Percentiles rank a stretch among this genome's conserved stretches.
Evolutionary conservation across 2,113 vertebrate genomes (phyloP).

Genomic region (Microtus montanus): DNA sequence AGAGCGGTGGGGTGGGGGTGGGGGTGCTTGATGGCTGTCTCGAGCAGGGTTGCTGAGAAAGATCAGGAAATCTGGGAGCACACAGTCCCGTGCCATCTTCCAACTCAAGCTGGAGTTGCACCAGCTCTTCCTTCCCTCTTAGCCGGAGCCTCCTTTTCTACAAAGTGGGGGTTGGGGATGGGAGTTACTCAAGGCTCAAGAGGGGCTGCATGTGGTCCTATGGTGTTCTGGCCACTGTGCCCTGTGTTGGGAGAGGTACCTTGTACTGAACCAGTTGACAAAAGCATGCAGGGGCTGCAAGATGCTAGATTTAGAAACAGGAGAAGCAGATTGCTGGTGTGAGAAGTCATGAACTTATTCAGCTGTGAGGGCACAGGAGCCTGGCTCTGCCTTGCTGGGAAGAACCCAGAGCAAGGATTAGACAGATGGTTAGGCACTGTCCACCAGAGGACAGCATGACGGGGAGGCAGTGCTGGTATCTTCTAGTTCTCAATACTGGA

Average conservation of each 20-base stretch:
- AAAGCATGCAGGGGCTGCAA: fast-evolving
- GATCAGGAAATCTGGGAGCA: too few relatives aligned
- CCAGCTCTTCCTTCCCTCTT: not conserved
- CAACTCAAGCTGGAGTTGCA: not conserved
- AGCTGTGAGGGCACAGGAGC: not conserved
- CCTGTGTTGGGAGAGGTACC: not conserved
- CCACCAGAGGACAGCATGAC: fast-evolving
- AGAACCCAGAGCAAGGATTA: not conserved
- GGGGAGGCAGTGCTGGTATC: too few relatives aligned
- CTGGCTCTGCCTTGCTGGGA: not conserved
- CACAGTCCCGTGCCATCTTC: not conserved
- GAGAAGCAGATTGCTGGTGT: not conserved
- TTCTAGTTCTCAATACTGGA: not conserved
- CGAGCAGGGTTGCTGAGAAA: not conserved
- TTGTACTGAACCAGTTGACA: not conserved
- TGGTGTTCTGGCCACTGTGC: not conserved
- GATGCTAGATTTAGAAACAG: not conserved
- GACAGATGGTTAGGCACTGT: not conserved
- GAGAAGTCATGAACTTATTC: not conserved
- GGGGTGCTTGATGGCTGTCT: fast-evolving
- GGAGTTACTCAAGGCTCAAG: not conserved
- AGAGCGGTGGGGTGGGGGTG: fast-evolving
- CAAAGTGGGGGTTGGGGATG: too few relatives aligned
- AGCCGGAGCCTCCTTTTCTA: not conserved
- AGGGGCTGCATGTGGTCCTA: fast-evolving